phyloP scores from a whole-genome alignment of 2,113 vertebrate genomes.

The Hippocampus comes region DNA sequence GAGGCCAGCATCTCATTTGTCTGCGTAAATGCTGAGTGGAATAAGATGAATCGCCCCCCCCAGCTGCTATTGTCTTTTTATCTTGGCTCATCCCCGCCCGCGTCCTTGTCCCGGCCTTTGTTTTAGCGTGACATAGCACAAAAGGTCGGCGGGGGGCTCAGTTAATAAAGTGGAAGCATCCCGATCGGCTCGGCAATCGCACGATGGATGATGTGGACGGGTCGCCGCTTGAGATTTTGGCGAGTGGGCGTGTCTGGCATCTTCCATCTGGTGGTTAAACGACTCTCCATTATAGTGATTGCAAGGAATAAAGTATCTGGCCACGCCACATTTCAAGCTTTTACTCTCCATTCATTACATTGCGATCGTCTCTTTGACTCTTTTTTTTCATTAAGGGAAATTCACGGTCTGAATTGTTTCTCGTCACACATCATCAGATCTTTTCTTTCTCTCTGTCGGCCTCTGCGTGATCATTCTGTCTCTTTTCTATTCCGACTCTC shows the following conservation, averaged over 20 bases:
- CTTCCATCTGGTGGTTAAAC: slow-evolving; percentile 8
- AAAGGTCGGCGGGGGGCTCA: slow-evolving; percentile 22
- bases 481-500: slow-evolving; percentile 29
- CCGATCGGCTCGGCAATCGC: slow-evolving; percentile 25
- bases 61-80: slow-evolving; percentile 53
- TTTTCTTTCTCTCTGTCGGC: slow-evolving; percentile 19
- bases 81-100: slow-evolving; percentile 16
- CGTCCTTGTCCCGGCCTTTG: slow-evolving; percentile 7
- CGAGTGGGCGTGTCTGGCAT: slow-evolving; percentile 28
- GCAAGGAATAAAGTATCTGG: slow-evolving; percentile 16
- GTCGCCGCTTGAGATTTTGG: slow-evolving; percentile 22
- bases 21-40: slow-evolving; percentile 64
- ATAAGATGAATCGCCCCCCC: slow-evolving; percentile 58
- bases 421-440: slow-evolving; percentile 17
- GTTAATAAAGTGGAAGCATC: slow-evolving; percentile 30
- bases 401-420: slow-evolving; percentile 18
- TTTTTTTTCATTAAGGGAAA: slow-evolving; percentile 44
- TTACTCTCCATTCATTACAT: slow-evolving; percentile 22
- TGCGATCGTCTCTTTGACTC: slow-evolving; percentile 9
- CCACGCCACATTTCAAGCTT: slow-evolving; percentile 8
- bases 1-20: slow-evolving; percentile 67
- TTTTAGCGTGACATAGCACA: slow-evolving; percentile 21
- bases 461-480: slow-evolving; percentile 19
- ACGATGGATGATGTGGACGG: slow-evolving; percentile 19
- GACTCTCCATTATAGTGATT: slow-evolving; percentile 25